These are phyloP conservation scores for Parthenolecanium corni DNA, from an alignment of 2,888 invertebrate genomes.

Conservation along the genomic window DNA sequence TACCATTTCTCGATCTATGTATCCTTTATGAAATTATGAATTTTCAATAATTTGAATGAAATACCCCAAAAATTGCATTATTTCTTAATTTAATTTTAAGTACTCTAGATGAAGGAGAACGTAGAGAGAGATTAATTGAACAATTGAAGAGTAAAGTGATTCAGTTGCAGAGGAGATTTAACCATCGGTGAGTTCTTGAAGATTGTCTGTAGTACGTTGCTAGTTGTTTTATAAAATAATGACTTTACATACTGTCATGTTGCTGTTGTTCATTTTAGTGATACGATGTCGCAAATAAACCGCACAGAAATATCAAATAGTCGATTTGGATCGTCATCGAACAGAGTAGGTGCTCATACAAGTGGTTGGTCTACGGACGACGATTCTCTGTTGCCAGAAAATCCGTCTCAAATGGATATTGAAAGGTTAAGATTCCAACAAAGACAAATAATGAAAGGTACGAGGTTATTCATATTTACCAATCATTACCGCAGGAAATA, in stretches of 20 bases:
- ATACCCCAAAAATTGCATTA: constrained; percentile 9
- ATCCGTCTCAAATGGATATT: not conserved
- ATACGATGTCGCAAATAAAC: constrained; percentile 15
- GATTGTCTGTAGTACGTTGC: not conserved
- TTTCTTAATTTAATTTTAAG: constrained; percentile 39
- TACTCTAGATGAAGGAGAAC: constrained; percentile 50
- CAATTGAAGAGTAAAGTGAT: constrained; percentile 47
- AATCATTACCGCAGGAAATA: too few species aligned
- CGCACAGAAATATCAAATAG: constrained; percentile 4
- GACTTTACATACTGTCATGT: too few species aligned
- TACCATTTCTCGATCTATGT: constrained; percentile 37
- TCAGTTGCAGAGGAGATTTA: constrained; percentile 43
- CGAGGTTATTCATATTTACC: not conserved
- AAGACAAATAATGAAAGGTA: constrained; percentile 17
- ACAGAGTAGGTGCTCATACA: not conserved
- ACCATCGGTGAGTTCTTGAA: constrained; percentile 8
- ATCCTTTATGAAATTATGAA: constrained; percentile 37
- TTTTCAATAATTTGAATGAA: not conserved
- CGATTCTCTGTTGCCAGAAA: constrained; percentile 6
- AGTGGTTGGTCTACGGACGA: constrained; percentile 6
- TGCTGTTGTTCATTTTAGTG: constrained; percentile 2
- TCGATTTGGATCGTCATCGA: constrained; percentile 5
- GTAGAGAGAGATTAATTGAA: constrained; percentile 50
- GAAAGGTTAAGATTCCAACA: constrained; percentile 6
- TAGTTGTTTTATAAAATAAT: too few species aligned